Base-by-base conservation (phyloP, 2,888 invertebrate species). In the Lasioglossum figueresi region DNA sequence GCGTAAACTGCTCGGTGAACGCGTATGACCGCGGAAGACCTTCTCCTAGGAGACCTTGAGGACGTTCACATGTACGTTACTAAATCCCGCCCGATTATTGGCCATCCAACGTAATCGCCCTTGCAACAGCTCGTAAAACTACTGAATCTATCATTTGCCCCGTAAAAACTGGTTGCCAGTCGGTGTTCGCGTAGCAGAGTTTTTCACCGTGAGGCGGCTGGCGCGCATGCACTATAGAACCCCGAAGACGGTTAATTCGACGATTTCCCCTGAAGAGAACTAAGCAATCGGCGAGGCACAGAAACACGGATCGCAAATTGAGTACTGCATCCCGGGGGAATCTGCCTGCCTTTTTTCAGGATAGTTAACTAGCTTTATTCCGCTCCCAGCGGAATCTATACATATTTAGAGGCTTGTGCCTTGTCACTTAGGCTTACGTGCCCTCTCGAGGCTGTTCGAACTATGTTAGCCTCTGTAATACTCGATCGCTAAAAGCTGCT, bases 401-500 rank as follows among this genome's bases (percentile, higher is more conserved):
- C 71, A 43, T 43, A 43, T 43, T 43, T 71, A 43, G 23, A 43
- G 27, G 23, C 27, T 12, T n/a, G n/a, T 43, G 43, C 27, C 14
- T n/a, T 27, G 71, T n/a, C 27, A 40, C 43, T 71, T 43, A 40
- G 27, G 71, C n/a, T 27, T 43, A 37, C n/a, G 14, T n/a, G 37
- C 71, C 43, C 27, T 71, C 56, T 10, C 0, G 56, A 56, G 56
- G 56, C 56, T 56, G 56, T n/a, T 56, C 56, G 56, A 56, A 56
- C n/a, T 56, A 23, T 23, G 56, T n/a, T 56, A 56, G 56, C 52
- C 48, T 56, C n/a, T 56, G n/a, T 56, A 56, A 56, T 56, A n/a
- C 56, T n/a, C n/a, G 56, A 56, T 56, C 56, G 56, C n/a, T 56
- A 56, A 56, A 56, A 56, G n/a, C 56, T n/a, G 56, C 56, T 56